These are phyloP conservation scores for Hermetia illucens DNA, from an alignment of 1,140 invertebrate species.

Conservation along the genomic window DNA sequence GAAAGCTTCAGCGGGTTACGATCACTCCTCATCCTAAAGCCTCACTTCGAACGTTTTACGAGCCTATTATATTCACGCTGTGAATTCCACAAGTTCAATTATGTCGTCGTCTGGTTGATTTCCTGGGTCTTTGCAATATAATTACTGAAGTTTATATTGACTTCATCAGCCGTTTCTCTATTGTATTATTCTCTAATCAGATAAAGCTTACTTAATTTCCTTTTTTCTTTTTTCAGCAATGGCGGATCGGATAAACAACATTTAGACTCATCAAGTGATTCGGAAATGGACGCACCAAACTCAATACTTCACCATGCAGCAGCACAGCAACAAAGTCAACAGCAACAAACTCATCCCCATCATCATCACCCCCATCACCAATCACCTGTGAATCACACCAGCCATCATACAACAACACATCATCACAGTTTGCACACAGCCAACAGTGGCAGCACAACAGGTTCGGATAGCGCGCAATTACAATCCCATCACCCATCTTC, in stretches of 20 bases:
- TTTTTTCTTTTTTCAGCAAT: constrained; percentile 11
- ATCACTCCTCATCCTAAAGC: no score
- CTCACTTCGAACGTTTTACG: no score
- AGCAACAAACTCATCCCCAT: constrained; percentile 5
- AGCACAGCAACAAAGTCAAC: constrained; percentile 1
- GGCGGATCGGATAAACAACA: constrained; percentile 29
- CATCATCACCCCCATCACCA: not conserved
- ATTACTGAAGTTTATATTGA: no score
- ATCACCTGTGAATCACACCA: not conserved
- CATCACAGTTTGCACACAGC: constrained; percentile 12
- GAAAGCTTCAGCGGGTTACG: no score
- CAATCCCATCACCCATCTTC: constrained; percentile 4
- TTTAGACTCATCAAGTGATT: constrained; percentile 29
- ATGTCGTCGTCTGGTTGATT: no score
- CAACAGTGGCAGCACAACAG: constrained; percentile 5
- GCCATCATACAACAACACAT: not conserved
- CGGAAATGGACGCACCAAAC: constrained; percentile 27
- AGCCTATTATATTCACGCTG: no score
- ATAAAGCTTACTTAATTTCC: no score
- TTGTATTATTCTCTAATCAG: no score
- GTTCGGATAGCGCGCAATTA: constrained; percentile 11
- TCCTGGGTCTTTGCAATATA: no score
- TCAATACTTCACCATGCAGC: constrained; percentile 2
- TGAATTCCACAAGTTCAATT: no score
- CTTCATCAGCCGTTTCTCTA: no score